Evolutionary conservation across 2,888 invertebrate genomes (phyloP).

Genomic region (Papilio elwesi): DNA sequence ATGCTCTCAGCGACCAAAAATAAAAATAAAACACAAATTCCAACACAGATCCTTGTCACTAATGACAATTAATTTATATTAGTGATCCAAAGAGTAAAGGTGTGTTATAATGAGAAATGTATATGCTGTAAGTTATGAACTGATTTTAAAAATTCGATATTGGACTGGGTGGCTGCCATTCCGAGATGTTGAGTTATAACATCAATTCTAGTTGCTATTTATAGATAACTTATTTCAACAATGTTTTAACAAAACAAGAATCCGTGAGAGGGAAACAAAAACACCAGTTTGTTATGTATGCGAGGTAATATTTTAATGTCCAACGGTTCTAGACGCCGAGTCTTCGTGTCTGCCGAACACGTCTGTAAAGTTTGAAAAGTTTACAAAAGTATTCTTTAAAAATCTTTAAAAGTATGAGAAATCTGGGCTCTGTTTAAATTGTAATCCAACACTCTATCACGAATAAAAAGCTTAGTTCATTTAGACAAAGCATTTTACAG

Average conservation of each 20-base stretch:
- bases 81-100: too few relatives aligned
- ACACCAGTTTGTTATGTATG: background rate
- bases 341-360: slow-evolving; percentile 5
- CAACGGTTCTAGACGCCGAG: background rate
- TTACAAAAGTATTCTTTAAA: slow-evolving; percentile 12
- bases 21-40: background rate
- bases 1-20: slow-evolving; percentile 10
- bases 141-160: background rate
- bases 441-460: slow-evolving; percentile 24
- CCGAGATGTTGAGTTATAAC: too few relatives aligned
- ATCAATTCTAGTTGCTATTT: too few relatives aligned
- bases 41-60: background rate
- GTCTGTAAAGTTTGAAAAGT: slow-evolving; percentile 14
- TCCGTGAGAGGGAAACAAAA: background rate
- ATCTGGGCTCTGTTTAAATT: slow-evolving; percentile 9
- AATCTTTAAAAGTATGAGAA: slow-evolving; percentile 17
- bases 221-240: too few relatives aligned
- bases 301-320: background rate
- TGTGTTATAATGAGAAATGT: too few relatives aligned
- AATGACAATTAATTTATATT: too few relatives aligned
- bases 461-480: slow-evolving; percentile 21
- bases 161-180: too few relatives aligned
- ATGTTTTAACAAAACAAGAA: too few relatives aligned
- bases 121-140: too few relatives aligned
- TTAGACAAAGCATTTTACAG: slow-evolving; percentile 19